Evolutionary conservation across 2,888 invertebrate species (phyloP).

Genomic region (Acanthosepion lycidas): DNA sequence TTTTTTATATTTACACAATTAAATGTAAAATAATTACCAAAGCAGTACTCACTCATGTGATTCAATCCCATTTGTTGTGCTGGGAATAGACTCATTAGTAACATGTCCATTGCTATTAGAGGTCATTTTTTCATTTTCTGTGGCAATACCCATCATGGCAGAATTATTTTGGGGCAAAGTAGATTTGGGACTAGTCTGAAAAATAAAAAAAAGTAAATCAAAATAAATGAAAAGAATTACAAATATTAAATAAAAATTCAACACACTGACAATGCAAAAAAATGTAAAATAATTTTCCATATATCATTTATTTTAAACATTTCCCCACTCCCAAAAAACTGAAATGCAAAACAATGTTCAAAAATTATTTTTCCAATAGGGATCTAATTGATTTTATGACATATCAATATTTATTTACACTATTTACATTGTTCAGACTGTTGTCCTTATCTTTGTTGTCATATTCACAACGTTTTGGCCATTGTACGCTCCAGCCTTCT

Average conservation of each 20-base stretch:
- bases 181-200: background rate
- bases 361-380: too few species aligned
- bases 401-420: too few species aligned
- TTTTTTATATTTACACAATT: too few species aligned
- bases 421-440: too few species aligned
- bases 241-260: background rate
- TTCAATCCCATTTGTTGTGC: background rate
- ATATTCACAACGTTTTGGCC: too few species aligned
- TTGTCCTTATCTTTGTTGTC: too few species aligned
- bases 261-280: background rate
- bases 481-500: too few species aligned
- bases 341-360: too few species aligned
- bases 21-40: too few species aligned
- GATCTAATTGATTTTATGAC: too few species aligned
- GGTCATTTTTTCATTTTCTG: slow-evolving; percentile 4
- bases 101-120: background rate
- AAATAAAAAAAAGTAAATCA: background rate
- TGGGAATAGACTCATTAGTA: background rate
- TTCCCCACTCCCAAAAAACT: too few species aligned
- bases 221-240: background rate
- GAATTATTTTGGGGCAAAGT: background rate
- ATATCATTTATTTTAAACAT: background rate
- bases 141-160: background rate
- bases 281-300: background rate
- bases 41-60: background rate